Evolutionary conservation across 2,888 invertebrate species (phyloP), one percentile per base, ranked within the genome.

Genomic region (Drosophila formosana): DNA sequence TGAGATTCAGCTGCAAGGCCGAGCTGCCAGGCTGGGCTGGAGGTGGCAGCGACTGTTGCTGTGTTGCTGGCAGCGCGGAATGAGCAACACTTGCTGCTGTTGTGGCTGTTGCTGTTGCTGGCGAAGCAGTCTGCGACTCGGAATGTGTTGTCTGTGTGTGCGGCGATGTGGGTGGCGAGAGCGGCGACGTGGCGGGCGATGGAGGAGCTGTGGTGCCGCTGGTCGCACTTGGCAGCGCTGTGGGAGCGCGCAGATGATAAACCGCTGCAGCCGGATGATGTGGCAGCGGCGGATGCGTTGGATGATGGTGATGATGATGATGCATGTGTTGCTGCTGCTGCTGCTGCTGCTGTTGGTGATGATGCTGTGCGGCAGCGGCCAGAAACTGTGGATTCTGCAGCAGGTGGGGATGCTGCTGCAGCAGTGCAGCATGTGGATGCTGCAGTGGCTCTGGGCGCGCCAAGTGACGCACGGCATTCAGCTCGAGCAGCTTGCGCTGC

Each of bases 361-460:
- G 89, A 13, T 88, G 90, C 1, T 90, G 91, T 4, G 91, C 90
- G 4, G 89, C 89, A 0, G 90, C 91, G 28, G 90, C 91, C 45
- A 91, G 63, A 74, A 91, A 91, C 66, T 91, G 91, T 9, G 91
- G 90, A 74, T 91, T 91, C 69, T 91, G 91, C 52, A 91, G 73
- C 58, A 91, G 60, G 58, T 91, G 91, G 28, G 91, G 91, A 82
- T 91, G 91, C 49, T 91, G 91, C 58, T 91, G 91, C 46, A 91
- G 50, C 39, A 91, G 53, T 2, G 90, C 90, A 0, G 91, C 91
- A 72, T 91, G 91, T 49, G 91, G 90, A 82, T 91, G 92, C 69
- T 90, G 91, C 69, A 91, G 62, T 26, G 92, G 92, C 66, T 92
- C 92, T 11, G 91, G 91, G 1, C 91, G 77, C 6, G 91, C 89